These are phyloP conservation scores for Pantherophis vulpinus DNA, from an alignment of 2,797 vertebrate genomes.

Conservation along the genomic window DNA sequence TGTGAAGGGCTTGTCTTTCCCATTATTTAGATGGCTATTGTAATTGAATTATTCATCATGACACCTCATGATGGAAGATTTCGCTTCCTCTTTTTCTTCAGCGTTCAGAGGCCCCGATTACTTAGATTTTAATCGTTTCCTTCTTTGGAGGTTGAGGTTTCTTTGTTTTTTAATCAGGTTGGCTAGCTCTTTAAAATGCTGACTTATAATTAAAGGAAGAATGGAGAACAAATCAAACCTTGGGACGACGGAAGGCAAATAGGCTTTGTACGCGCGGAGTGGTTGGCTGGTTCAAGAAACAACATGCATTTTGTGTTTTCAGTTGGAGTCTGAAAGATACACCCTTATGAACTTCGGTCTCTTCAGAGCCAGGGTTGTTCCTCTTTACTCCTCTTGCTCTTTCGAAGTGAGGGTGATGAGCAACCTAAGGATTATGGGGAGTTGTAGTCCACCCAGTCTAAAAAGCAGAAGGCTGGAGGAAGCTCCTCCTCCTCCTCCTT, in stretches of 20 bases:
- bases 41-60: neutral
- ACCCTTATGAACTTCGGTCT: neutral
- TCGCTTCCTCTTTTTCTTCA: neutral
- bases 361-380: neutral
- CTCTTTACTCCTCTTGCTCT: neutral
- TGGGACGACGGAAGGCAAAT: conserved; percentile 7
- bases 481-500: neutral
- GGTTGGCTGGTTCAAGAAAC: conserved; percentile 12
- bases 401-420: conserved; percentile 28
- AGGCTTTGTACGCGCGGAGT: neutral
- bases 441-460: neutral
- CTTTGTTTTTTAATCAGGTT: neutral
- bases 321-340: conserved; percentile 17
- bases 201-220: neutral
- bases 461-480: neutral
- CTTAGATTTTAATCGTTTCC: neutral
- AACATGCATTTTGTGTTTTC: conserved; percentile 54
- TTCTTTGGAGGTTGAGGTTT: neutral
- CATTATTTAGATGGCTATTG: neutral
- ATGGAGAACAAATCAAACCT: neutral
- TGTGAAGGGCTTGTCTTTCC: neutral
- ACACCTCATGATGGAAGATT: neutral
- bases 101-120: neutral
- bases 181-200: neutral
- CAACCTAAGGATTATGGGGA: neutral